These are phyloP conservation scores for Melipona bicolor DNA, from an alignment of 2,888 invertebrate genomes.

Conservation along the genomic window DNA sequence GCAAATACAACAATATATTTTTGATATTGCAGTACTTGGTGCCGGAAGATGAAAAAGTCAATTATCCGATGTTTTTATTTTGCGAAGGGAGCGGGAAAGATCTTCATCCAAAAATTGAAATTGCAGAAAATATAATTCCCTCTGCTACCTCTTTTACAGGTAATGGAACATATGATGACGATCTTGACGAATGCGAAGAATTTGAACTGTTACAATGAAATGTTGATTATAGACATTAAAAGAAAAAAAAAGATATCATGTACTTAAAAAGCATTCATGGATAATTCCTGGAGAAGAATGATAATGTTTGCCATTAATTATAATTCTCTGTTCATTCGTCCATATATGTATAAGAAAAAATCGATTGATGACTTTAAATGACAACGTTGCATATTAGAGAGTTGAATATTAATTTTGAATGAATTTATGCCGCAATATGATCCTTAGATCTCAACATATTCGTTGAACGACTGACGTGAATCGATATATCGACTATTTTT, in stretches of 20 bases:
- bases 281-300: conserved; percentile 35
- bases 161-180: conserved; percentile 75
- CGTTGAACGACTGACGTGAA: conserved; percentile 27
- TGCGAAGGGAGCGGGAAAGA: conserved; percentile 89
- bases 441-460: conserved; percentile 45
- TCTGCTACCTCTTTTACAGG: conserved; percentile 65
- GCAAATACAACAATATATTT: conserved; percentile 10
- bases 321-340: conserved; percentile 56
- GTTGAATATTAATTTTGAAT: conserved; percentile 29
- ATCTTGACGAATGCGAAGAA: conserved; percentile 80
- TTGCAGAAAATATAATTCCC: conserved; percentile 72
- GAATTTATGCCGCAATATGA: conserved; percentile 27
- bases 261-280: conserved; percentile 70
- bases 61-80: conserved; percentile 94
- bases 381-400: conserved; percentile 30
- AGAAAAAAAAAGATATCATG: conserved; percentile 53
- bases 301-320: conserved; percentile 30
- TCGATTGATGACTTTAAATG: conserved; percentile 31
- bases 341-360: conserved; percentile 48
- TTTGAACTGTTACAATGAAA: conserved; percentile 77
- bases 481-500: conserved; percentile 36
- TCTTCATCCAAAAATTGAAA: conserved; percentile 76
- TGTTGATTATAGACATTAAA: conserved; percentile 24
- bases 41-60: conserved; percentile 85
- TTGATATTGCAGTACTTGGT: conserved; percentile 84